Evolutionary conservation across 2,888 invertebrate genomes (phyloP).

Genomic region (Digitonthophagus gazella): DNA sequence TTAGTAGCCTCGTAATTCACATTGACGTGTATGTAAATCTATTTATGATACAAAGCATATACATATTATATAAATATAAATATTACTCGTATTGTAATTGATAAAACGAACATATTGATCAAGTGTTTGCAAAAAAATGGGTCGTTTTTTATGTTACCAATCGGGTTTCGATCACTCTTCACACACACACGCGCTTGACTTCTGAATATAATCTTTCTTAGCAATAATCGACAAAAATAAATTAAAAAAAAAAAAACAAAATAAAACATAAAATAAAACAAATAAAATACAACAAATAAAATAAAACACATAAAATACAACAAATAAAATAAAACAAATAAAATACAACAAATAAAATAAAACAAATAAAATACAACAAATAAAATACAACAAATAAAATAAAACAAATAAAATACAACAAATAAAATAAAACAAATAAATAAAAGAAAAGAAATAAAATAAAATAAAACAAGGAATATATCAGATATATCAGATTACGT

Average conservation of each 20-base stretch:
- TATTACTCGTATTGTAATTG: not conserved
- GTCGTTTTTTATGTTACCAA: not conserved
- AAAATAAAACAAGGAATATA: not conserved
- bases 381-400: too few relatives aligned
- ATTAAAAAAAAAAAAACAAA: too few relatives aligned
- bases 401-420: too few relatives aligned
- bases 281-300: too few relatives aligned
- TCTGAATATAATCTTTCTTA: not conserved
- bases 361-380: too few relatives aligned
- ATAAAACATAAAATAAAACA: too few relatives aligned
- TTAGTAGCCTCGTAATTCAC: constrained; percentile 26
- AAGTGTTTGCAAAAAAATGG: not conserved
- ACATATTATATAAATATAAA: constrained; percentile 16
- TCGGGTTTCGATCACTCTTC: not conserved
- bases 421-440: too few relatives aligned
- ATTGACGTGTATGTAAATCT: constrained; percentile 31
- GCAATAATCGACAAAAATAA: not conserved
- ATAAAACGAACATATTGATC: not conserved
- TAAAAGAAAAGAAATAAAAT: too few relatives aligned
- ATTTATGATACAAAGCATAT: constrained; percentile 26
- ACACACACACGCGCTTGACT: not conserved
- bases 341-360: too few relatives aligned
- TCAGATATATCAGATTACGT: not conserved
- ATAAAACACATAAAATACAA: too few relatives aligned
- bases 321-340: too few relatives aligned